Percentiles rank a stretch among this genome's conserved stretches.
phyloP scores from a whole-genome alignment of 2,797 vertebrate species.

The Sciurus carolinensis region DNA sequence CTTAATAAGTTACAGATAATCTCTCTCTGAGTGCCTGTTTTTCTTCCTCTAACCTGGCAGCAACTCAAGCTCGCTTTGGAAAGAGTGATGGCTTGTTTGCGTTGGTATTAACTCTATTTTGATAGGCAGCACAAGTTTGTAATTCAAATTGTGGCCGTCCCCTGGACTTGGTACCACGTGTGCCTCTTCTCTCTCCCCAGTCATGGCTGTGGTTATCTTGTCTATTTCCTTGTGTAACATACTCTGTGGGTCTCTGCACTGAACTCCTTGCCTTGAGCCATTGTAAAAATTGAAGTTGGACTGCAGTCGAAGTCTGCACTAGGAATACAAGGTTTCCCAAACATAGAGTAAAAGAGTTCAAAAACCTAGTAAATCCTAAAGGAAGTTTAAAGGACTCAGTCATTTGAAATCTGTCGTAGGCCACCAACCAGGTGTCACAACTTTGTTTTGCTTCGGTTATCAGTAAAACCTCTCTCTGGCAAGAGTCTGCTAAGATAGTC shows the following conservation, averaged over 20 bases:
- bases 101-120: slow-evolving; percentile 50
- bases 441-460: background rate
- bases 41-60: slow-evolving; percentile 17
- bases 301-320: background rate
- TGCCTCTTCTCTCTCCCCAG: background rate
- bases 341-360: slow-evolving; percentile 2
- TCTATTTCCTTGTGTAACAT: background rate
- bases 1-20: slow-evolving; percentile 68
- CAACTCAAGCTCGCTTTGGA: background rate
- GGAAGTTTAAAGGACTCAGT: background rate
- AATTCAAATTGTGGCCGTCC: slow-evolving; percentile 3
- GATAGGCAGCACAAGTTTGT: background rate
- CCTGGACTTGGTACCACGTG: background rate
- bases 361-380: background rate
- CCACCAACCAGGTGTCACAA: background rate
- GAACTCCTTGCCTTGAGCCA: background rate
- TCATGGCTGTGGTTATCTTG: background rate
- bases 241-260: background rate
- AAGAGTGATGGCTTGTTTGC: slow-evolving; percentile 54
- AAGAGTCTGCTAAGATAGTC: background rate
- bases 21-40: slow-evolving; percentile 45
- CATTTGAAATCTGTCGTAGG: background rate
- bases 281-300: background rate
- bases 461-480: background rate
- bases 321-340: background rate